Percentiles rank a stretch among this genome's conserved stretches.
phyloP scores from a whole-genome alignment of 2,888 invertebrate genomes.

The Pristionchus exspectatus region DNA sequence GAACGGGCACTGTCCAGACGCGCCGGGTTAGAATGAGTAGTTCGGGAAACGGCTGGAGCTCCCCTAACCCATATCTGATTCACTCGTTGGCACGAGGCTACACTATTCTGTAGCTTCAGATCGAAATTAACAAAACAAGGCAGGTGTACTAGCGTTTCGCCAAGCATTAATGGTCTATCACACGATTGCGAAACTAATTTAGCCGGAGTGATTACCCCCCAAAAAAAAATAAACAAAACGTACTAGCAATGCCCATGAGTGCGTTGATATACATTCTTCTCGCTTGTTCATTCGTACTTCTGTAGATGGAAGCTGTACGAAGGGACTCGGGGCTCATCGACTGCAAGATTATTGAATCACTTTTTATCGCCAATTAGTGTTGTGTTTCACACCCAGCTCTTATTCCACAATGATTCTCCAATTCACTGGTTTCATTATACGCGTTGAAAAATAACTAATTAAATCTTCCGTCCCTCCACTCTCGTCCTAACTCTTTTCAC shows the following conservation, averaged over 20 bases:
- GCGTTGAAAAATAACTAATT: background rate
- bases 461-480: background rate
- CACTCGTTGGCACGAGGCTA: too few species aligned
- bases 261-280: constrained; percentile 68
- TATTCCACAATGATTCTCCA: too few species aligned
- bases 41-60: too few species aligned
- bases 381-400: background rate
- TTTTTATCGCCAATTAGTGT: background rate
- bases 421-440: background rate
- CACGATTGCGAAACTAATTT: too few species aligned
- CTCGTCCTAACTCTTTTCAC: too few species aligned
- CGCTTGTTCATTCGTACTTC: constrained; percentile 60
- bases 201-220: background rate
- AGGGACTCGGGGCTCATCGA: background rate
- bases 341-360: constrained; percentile 3
- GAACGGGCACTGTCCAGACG: background rate
- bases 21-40: background rate
- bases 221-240: constrained; percentile 53
- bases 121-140: too few species aligned
- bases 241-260: constrained; percentile 66
- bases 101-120: too few species aligned
- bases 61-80: too few species aligned
- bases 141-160: too few species aligned
- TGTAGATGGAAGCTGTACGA: constrained; percentile 57
- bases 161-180: too few species aligned